Evolutionary conservation across 1,140 invertebrate genomes (phyloP), one percentile per base, ranked within the genome.

Genomic region (Bursaphelenchus mucronatus): DNA sequence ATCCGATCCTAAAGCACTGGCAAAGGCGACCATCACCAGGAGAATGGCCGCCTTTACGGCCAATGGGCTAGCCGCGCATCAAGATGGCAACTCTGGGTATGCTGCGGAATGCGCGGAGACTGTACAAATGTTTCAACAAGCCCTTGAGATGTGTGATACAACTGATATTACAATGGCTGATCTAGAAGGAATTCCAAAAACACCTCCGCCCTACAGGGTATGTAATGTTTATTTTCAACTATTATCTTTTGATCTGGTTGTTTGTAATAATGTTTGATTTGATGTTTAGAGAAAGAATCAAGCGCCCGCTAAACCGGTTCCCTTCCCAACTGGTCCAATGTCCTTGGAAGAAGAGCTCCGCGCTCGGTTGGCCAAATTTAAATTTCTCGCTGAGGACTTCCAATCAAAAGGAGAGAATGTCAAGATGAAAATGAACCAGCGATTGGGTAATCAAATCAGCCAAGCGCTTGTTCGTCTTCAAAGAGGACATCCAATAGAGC

Each of bases 71-170:
- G 19, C 45, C 13, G 57, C 57, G 40, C 11, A 44, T n/a, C 40
- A 59, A 39, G 57, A 59, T 50, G 13, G 30, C 2, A 59, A 59
- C 40, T 44, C 19, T 3, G 57, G 45, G 40, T 59, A 59, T 44
- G 57, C 57, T n/a, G 45, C 41, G 40, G 57, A 59, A 50, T 59
- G 57, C 40, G 57, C 57, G 10, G 57, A 59, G 40, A 59, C 57
- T 30, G 57, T 59, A 30, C 11, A 40, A 44, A 59, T 59, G 57
- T 59, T 59, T 50, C 40, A 59, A 17, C 57, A 59, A 39, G 57
- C 57, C 2, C 40, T 59, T 2, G 57, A 30, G 13, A 44, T 44
- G 13, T 59, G 57, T 39, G 47, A 59, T 11, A 44, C 41, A 39
- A 39, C 41, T 5, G 57, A 59, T 17, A 59, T 59, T 15, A 59